A percentile compares a stretch with the other conserved stretches of the same genome.
These are phyloP conservation scores for Bemisia tabaci DNA, from an alignment of 1,140 invertebrate genomes.

Conservation along the genomic window DNA sequence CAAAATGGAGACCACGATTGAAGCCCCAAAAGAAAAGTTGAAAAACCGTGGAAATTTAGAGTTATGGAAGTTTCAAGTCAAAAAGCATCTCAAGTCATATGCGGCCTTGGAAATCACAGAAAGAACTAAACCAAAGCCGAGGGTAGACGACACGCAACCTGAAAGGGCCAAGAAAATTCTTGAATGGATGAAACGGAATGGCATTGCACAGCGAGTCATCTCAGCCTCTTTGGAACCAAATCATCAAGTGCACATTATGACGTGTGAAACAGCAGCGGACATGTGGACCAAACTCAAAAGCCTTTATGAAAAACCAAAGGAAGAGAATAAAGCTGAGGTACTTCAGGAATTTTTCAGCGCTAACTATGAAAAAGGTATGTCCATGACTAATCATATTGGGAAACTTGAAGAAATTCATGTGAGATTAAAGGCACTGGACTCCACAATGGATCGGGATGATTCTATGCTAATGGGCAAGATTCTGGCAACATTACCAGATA, in stretches of 20 bases:
- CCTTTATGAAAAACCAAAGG: neutral
- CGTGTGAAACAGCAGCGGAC: neutral
- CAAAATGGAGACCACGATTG: neutral
- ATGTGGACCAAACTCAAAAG: neutral
- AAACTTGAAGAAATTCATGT: neutral
- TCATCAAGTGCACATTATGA: neutral
- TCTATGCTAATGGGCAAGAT: neutral
- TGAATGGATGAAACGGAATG: neutral
- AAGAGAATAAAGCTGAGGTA: neutral
- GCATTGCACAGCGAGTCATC: neutral
- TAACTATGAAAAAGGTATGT: neutral
- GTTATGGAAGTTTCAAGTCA: neutral
- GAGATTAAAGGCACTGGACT: neutral
- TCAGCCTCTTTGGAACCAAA: neutral
- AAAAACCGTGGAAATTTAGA: neutral
- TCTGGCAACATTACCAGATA: neutral
- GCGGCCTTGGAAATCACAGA: neutral
- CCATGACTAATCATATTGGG: neutral
- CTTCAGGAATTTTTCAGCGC: neutral
- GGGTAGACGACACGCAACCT: neutral
- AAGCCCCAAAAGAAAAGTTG: neutral
- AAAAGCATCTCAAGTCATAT: neutral
- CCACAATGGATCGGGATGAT: neutral
- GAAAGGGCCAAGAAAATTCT: neutral
- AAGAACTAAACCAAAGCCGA: neutral